These are phyloP conservation scores for Drosophila kuntzei DNA, from an alignment of 2,888 invertebrate genomes.

Conservation along the genomic window DNA sequence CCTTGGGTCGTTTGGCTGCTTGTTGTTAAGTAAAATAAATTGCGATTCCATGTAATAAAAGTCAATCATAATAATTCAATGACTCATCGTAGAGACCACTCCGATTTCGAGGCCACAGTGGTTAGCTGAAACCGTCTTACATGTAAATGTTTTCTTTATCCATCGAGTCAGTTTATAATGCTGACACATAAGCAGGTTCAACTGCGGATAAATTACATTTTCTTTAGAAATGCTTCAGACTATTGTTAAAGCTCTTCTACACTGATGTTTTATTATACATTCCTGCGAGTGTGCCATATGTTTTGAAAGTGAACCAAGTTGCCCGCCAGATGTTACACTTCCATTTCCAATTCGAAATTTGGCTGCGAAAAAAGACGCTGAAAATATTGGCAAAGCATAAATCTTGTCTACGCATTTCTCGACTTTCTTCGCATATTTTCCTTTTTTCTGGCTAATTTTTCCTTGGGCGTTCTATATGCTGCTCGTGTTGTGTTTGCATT, in stretches of 20 bases:
- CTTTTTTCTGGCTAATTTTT: conserved; percentile 26
- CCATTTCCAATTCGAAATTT: conserved; percentile 18
- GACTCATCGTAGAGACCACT: conserved; percentile 59
- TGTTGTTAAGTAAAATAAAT: conserved; percentile 82
- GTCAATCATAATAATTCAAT: conserved; percentile 82
- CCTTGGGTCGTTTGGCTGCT: conserved; percentile 41
- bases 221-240: conserved; percentile 12
- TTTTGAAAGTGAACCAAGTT: conserved; percentile 8
- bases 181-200: conserved; percentile 15
- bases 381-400: conserved; percentile 65
- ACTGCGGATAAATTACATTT: conserved; percentile 3
- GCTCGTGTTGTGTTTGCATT: conserved; percentile 12
- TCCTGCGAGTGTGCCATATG: conserved; percentile 4
- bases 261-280: not conserved
- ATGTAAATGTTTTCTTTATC: not conserved
- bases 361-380: conserved; percentile 42
- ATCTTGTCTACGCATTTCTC: conserved; percentile 50
- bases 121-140: conserved; percentile 21
- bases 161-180: conserved; percentile 10
- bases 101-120: conserved; percentile 27
- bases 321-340: conserved; percentile 38
- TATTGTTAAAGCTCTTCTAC: conserved; percentile 25
- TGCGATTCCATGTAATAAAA: conserved; percentile 80
- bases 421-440: conserved; percentile 9
- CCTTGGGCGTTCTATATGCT: not conserved